These are phyloP conservation scores for Sericinus montela DNA, from an alignment of 2,888 invertebrate species.

Conservation along the genomic window DNA sequence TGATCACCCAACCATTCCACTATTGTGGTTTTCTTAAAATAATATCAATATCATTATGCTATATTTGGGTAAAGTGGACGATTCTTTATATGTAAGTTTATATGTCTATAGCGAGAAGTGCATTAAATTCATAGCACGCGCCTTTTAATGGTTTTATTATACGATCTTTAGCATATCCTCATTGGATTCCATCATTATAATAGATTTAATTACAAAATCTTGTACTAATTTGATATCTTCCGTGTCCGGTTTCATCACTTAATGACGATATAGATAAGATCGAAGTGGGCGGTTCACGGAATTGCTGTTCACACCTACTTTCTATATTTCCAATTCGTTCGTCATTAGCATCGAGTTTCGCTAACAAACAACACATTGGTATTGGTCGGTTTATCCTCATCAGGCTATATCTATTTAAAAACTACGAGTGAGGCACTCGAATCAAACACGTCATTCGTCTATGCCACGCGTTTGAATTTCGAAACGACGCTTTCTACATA, in stretches of 20 bases:
- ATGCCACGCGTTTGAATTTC: slow-evolving; percentile 32
- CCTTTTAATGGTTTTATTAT: slow-evolving; percentile 61
- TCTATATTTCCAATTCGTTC: slow-evolving; percentile 28
- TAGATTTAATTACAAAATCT: slow-evolving; percentile 62
- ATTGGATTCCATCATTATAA: slow-evolving; percentile 48
- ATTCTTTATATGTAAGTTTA: not conserved
- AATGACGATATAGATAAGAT: slow-evolving; percentile 44
- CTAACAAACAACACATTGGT: slow-evolving; percentile 26
- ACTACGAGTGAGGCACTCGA: not conserved
- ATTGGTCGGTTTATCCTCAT: slow-evolving; percentile 32
- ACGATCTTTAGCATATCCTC: slow-evolving; percentile 46
- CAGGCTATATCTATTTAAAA: not conserved
- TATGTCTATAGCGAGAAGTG: not conserved
- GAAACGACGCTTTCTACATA: slow-evolving; percentile 56
- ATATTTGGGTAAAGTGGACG: too few species aligned
- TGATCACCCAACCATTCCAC: too few species aligned
- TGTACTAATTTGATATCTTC: slow-evolving; percentile 55
- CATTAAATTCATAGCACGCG: slow-evolving; percentile 53
- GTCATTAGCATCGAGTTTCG: slow-evolving; percentile 32
- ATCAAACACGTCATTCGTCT: slow-evolving; percentile 42
- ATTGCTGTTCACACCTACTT: slow-evolving; percentile 33
- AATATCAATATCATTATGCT: too few species aligned
- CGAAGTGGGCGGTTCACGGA: slow-evolving; percentile 47
- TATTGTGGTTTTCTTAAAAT: too few species aligned
- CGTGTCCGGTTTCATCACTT: slow-evolving; percentile 49